phyloP scores from a whole-genome alignment of 2,797 vertebrate genomes.

The Oreonectes daqikongensis region DNA sequence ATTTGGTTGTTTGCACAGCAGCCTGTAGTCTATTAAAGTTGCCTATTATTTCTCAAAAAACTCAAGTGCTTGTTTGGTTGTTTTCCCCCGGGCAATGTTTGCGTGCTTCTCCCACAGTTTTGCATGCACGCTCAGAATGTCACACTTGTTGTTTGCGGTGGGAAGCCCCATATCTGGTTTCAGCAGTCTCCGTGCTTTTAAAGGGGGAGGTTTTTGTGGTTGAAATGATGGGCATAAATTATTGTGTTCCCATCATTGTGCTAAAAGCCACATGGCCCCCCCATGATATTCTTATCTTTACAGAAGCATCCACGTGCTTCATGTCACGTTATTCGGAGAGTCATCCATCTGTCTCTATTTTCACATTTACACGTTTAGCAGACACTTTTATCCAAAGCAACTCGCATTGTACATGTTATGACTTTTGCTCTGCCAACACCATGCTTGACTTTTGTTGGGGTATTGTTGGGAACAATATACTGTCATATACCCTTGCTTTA shows the following conservation, averaged over 20 bases:
- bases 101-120: slow-evolving; percentile 7
- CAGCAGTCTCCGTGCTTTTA: neutral
- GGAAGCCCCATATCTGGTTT: slow-evolving; percentile 1
- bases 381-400: too few species aligned
- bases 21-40: neutral
- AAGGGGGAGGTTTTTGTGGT: neutral
- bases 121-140: slow-evolving; percentile 32
- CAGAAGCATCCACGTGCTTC: slow-evolving; percentile 1
- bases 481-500: neutral
- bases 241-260: slow-evolving; percentile 14
- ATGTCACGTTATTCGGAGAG: neutral
- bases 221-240: neutral
- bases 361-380: neutral
- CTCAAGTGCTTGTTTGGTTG: neutral
- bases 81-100: neutral
- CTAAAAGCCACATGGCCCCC: slow-evolving; percentile 27
- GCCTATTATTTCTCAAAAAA: neutral
- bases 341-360: neutral
- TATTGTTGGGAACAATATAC: neutral
- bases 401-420: too few species aligned
- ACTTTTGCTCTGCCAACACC: too few species aligned
- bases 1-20: neutral
- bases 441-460: too few species aligned
- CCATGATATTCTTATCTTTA: slow-evolving; percentile 19
- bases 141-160: neutral